Evolutionary conservation across 2,888 invertebrate species (phyloP).

Genomic region (Gryllus longicercus): DNA sequence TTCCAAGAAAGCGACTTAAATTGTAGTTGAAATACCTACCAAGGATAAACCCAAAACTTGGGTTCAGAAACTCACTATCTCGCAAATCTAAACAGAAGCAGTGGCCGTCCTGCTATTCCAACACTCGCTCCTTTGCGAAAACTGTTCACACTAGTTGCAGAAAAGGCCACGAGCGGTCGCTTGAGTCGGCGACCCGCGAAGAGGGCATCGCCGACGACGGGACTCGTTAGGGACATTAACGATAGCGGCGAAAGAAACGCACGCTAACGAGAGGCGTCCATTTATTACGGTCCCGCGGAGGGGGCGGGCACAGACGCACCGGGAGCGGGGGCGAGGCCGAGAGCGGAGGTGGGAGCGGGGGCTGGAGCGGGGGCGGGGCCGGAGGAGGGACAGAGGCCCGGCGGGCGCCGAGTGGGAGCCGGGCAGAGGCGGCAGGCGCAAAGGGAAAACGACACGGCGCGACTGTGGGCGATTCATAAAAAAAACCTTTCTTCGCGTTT

Average conservation of each 20-base stretch:
- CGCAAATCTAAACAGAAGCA: too few species aligned
- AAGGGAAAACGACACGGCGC: background rate
- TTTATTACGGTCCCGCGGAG: background rate
- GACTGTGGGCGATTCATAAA: background rate
- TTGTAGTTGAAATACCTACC: too few species aligned
- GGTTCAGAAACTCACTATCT: too few species aligned
- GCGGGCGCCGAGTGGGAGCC: background rate
- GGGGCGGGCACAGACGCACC: background rate
- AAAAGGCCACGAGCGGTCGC: too few species aligned
- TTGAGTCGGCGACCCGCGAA: background rate
- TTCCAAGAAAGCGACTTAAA: too few species aligned
- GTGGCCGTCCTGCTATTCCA: too few species aligned
- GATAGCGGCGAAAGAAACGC: background rate
- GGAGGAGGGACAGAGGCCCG: background rate
- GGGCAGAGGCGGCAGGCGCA: background rate
- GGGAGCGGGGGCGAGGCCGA: background rate
- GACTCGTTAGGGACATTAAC: conserved; percentile 1
- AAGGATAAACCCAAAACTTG: too few species aligned
- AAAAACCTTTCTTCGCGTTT: background rate
- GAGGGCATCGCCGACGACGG: background rate
- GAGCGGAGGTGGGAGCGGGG: background rate
- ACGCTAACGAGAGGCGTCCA: conserved; percentile 5
- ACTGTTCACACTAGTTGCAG: too few species aligned
- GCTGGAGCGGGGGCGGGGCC: background rate
- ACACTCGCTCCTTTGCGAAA: too few species aligned